Conservation (phyloP, 2,113 vertebrate genomes). For the Leucoraja erinaceus region DNA sequence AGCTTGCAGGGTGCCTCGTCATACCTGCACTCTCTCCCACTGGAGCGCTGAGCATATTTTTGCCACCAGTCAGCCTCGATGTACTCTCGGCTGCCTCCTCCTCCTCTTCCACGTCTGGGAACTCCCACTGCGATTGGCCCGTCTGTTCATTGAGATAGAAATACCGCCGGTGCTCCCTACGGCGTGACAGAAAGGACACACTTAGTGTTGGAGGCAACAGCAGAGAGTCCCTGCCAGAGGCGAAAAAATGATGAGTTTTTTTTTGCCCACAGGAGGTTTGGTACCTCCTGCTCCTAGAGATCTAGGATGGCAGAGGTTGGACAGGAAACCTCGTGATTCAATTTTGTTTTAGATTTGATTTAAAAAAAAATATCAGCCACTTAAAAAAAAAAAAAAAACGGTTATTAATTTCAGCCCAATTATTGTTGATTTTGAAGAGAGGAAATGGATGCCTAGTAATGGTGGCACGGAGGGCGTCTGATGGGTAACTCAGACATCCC, state of each 20-base stretch:
- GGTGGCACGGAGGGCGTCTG: slow-evolving; percentile 43
- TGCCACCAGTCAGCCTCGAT: slow-evolving; percentile 50
- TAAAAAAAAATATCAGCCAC: not conserved
- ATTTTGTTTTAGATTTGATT: not conserved
- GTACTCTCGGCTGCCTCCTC: slow-evolving; percentile 59
- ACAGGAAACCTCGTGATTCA: not conserved
- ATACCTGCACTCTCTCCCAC: slow-evolving; percentile 41
- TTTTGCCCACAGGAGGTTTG: slow-evolving; percentile 8
- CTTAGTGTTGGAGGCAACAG: slow-evolving; percentile 49
- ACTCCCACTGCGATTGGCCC: slow-evolving; percentile 92
- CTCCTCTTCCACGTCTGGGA: slow-evolving; percentile 80
- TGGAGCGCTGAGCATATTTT: slow-evolving; percentile 54
- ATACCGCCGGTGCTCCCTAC: slow-evolving; percentile 99
- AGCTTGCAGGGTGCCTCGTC: slow-evolving; percentile 44
- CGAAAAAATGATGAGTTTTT: slow-evolving; percentile 42
- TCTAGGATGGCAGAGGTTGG: slow-evolving; percentile 20
- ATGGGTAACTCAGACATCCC: slow-evolving; percentile 37
- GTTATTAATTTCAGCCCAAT: slow-evolving; percentile 2
- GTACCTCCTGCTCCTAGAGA: slow-evolving; percentile 20
- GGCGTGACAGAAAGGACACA: slow-evolving; percentile 56
- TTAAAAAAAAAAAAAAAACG: not conserved
- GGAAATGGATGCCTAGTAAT: slow-evolving; percentile 22
- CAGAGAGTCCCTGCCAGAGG: slow-evolving; percentile 55
- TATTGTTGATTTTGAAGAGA: not conserved
- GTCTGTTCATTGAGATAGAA: slow-evolving; percentile 98